Evolutionary conservation across 2,888 invertebrate species (phyloP).

Genomic region (Acanthoscelides obtectus): DNA sequence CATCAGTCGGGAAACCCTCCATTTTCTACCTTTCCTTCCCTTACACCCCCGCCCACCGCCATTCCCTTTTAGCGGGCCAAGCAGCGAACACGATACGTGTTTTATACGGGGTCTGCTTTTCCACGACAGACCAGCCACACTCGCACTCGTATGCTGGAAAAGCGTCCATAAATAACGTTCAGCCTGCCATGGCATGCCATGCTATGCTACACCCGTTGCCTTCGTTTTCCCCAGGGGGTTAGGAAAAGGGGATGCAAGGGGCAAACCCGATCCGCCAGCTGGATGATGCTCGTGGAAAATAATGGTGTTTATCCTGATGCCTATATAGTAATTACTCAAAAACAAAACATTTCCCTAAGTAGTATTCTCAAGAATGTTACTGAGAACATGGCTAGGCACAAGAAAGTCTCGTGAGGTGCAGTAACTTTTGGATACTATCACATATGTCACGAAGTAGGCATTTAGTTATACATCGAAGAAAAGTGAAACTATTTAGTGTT

Average conservation of each 20-base stretch:
- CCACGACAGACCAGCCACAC: background rate
- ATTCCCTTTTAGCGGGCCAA: background rate
- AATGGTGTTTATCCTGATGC: background rate
- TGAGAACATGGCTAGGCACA: too few species aligned
- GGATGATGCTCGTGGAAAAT: background rate
- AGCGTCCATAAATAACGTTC: slow-evolving; percentile 49
- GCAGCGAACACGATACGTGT: slow-evolving; percentile 31
- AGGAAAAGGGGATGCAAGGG: background rate
- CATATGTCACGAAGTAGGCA: too few species aligned
- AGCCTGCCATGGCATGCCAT: too few species aligned
- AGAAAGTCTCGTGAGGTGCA: too few species aligned
- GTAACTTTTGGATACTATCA: too few species aligned
- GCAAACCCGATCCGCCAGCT: background rate
- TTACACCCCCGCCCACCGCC: background rate
- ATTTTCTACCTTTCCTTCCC: slow-evolving; percentile 23
- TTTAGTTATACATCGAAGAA: too few species aligned
- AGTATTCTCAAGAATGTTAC: too few species aligned
- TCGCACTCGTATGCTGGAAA: slow-evolving; percentile 33
- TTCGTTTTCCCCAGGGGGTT: slow-evolving; percentile 9
- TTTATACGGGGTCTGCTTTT: slow-evolving; percentile 36
- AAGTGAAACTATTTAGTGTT: too few species aligned
- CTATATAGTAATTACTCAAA: too few species aligned
- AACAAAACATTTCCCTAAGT: too few species aligned
- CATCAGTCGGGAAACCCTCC: slow-evolving; percentile 40
- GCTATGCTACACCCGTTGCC: slow-evolving; percentile 34